Base-by-base conservation (phyloP, 1,140 invertebrate genomes). In the Panagrolaimus sp. region DNA sequence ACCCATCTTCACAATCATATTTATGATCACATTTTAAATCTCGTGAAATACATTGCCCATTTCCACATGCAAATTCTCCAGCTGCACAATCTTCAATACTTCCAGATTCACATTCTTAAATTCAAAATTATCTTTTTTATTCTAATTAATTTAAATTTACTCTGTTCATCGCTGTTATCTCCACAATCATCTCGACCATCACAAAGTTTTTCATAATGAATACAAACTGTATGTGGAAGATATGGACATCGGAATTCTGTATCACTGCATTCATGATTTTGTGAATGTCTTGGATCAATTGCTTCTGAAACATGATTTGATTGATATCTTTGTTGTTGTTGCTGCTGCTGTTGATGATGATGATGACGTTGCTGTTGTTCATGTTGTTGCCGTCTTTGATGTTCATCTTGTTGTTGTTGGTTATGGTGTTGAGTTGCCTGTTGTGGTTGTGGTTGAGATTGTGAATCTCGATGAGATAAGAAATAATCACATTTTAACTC, bases 121-220 rank as follows among this genome's bases (percentile, higher is more conserved):
- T n/a, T n/a, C n/a, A n/a, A n/a, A n/a, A n/a, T n/a, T n/a, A n/a
- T n/a, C n/a, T n/a, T n/a, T n/a, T n/a, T n/a, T n/a, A n/a, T n/a
- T n/a, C n/a, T n/a, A n/a, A n/a, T n/a, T n/a, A n/a, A n/a, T n/a
- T n/a, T n/a, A n/a, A n/a, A n/a, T n/a, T n/a, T n/a, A n/a, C n/a
- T n/a, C n/a, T 58, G 55, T 74, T 87, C 85, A 79, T 87, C 86
- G 47, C 90, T 91, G 15, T 88, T 88, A 84, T 98, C 94, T 0
- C 88, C 89, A 82, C 96, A 98, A 84, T 98, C 94, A 79, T 77
- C n/a, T 7, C 24, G 63, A 14, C 24, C 38, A 38, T 64, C 63
- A 43, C 63, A 64, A 43, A 64, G 28, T 43, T 43, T 64, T 7
- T 64, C 43, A 38, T 64, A 64, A 21, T 64, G 63, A 64, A 64